Percentiles rank a stretch among this genome's conserved stretches.
Conservation (phyloP, 1,140 invertebrate species). For the Panagrolaimus sp. region DNA sequence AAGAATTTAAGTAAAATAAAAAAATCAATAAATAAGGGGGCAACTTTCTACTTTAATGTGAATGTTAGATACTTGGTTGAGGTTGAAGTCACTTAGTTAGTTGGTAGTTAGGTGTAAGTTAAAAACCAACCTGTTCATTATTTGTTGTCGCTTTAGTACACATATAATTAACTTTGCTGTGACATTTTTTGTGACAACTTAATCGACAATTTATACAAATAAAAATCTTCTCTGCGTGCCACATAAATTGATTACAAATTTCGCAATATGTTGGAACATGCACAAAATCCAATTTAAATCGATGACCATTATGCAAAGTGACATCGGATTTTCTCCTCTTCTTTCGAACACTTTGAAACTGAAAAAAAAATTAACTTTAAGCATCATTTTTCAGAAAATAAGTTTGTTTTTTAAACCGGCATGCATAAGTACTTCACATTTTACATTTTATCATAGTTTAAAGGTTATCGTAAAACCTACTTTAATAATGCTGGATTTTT, state of each 20-base stretch:
- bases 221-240: slow-evolving; percentile 84
- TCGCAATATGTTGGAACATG: slow-evolving; percentile 94
- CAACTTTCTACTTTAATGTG: too few species aligned
- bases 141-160: slow-evolving; percentile 62
- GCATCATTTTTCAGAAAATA: too few species aligned
- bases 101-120: slow-evolving; percentile 8
- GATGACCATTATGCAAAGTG: slow-evolving; percentile 69
- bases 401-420: too few species aligned
- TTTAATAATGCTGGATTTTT: neutral
- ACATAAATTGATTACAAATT: slow-evolving; percentile 85
- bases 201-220: slow-evolving; percentile 82
- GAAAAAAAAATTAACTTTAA: too few species aligned
- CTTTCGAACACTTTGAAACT: slow-evolving; percentile 46
- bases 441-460: too few species aligned
- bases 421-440: too few species aligned
- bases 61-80: too few species aligned
- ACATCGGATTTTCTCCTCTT: slow-evolving; percentile 66
- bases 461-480: neutral
- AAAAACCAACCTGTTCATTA: slow-evolving; percentile 31
- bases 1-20: slow-evolving; percentile 14
- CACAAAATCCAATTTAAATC: slow-evolving; percentile 76
- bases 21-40: slow-evolving; percentile 30
- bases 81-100: too few species aligned
- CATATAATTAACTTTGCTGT: slow-evolving; percentile 66
- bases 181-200: slow-evolving; percentile 89